A percentile compares a stretch with the other conserved stretches of the same genome.
Conservation (phyloP, 37 sponge, comb jelly and placozoan species). For the Oopsacas minuta region DNA sequence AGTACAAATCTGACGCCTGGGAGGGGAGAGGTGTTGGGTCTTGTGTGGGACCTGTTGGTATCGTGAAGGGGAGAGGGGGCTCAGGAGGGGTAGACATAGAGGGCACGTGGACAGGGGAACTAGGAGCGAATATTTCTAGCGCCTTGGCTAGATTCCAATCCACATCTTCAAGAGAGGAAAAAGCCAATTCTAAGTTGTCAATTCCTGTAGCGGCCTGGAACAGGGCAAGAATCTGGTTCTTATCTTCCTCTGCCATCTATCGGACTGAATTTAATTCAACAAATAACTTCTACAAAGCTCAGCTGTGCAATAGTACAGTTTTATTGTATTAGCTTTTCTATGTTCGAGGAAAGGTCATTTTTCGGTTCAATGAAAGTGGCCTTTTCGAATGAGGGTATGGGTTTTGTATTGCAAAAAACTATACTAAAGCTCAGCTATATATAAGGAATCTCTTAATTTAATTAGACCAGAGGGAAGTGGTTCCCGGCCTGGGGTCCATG, state of each 20-base stretch:
- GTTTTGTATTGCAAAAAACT: too few species aligned
- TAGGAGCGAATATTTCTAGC: background rate
- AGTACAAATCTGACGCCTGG: background rate
- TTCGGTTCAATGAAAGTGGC: too few species aligned
- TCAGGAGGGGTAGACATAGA: background rate
- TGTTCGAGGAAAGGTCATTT: too few species aligned
- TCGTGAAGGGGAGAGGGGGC: background rate
- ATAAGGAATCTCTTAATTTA: too few species aligned
- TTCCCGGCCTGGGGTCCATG: too few species aligned
- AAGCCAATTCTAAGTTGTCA: constrained; percentile 53
- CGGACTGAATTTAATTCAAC: too few species aligned
- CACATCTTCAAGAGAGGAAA: constrained; percentile 58
- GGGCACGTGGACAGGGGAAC: background rate
- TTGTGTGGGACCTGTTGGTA: background rate
- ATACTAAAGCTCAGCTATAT: too few species aligned
- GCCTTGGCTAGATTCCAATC: constrained; percentile 50
- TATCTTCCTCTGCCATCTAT: background rate
- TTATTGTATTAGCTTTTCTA: too few species aligned
- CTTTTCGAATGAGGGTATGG: too few species aligned
- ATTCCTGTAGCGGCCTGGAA: constrained; percentile 67
- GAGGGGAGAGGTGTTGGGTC: background rate
- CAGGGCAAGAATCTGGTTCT: background rate
- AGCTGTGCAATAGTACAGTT: too few species aligned
- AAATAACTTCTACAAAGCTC: too few species aligned
- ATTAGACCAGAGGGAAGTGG: too few species aligned